Evolutionary conservation across 2,797 vertebrate genomes (phyloP), one percentile per base, ranked within the genome.

Genomic region (Schizopygopsis pylzovi): DNA sequence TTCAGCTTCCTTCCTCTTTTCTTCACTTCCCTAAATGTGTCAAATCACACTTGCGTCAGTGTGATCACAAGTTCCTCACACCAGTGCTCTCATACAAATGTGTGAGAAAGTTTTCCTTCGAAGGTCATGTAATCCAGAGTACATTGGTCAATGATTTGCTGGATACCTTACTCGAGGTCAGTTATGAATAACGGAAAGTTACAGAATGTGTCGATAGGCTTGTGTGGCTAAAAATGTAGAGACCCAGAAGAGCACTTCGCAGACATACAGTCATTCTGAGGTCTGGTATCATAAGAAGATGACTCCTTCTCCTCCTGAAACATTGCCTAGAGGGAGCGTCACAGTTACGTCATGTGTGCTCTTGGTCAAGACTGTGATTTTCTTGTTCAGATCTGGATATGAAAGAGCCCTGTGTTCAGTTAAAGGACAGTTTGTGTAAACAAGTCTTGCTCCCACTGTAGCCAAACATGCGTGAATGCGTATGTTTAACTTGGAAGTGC

Each of bases 401-500:
- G 93, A 94, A 95, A 93, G 18, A 87, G 54, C 82, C 33, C 91
- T 93, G 92, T 94, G 93, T 94, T 94, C 88, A 1, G 81, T 85
- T 81, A 75, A 20, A 90, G 89, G 91, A 90, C 90, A 87, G 91
- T 84, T 85, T 87, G 90, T 92, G 90, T 91, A 93, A 94, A 94
- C 92, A 93, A 90, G 91, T 86, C 86, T 89, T 88, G 89, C 88
- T 91, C 86, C 89, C 90, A 83, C 59, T 87, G 67, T 86, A 43
- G n/a, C 83, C 79, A 83, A 73, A 84, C 15, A 71, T 61, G 25
- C 87, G 85, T 80, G 85, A 85, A 78, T 41, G 83, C 25, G 0
- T 81, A 41, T 67, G 39, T 81, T 72, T 65, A 75, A 75, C 39
- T 59, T 71, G 63, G 75, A 70, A 54, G 45, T 12, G 45, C 41